Base-by-base conservation (phyloP, 1,140 invertebrate species). In the Elysia chlorotica region DNA sequence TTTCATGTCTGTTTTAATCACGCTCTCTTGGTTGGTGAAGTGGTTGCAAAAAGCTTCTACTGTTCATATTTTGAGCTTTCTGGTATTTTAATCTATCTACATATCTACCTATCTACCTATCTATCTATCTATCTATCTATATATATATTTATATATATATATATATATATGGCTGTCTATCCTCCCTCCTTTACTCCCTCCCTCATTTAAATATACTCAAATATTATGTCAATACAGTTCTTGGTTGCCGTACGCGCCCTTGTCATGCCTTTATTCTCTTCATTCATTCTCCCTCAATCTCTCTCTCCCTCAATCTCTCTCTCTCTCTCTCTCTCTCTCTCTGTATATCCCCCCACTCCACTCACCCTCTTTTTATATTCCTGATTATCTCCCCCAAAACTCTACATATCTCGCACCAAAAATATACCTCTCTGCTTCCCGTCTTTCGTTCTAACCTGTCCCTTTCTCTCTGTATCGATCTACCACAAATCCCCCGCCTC, bases 301-400 rank as follows among this genome's bases (percentile, higher is more conserved):
- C 62, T 37, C 28, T 36, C 33, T 38, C 33, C 25, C 62, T 38
- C 33, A 25, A 31, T 38, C 33, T 65, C 62, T 37, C 31, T 36
- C 33, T 65, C 33, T 65, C 62, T 38, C 31, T 38, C 62, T 38
- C 31, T 65, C 62, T 65, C 62, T 36, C 23, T 65, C 33, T 23
- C 62, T 65, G 17, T 14, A 2, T 65, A 17, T 65, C 62, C 23
- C 31, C 4, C 33, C 38, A 2, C 35, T 36, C 38, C 4, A 25
- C 33, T 37, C 31, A 37, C 62, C 38, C 62, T 65, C 62, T 14
- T n/a, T 65, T 36, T 37, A 17, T 37, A 2, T 65, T 36, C 23
- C 33, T 65, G 2, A 37, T 36, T 36, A 2, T 65, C 33, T 65
- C 62, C 38, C 62, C 4, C 33, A n/a, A n/a, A n/a, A n/a, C n/a